Percentiles rank a stretch among this genome's conserved stretches.
Evolutionary conservation across 2,888 invertebrate species (phyloP).

Genomic region (Hydroisotoma schaefferi): DNA sequence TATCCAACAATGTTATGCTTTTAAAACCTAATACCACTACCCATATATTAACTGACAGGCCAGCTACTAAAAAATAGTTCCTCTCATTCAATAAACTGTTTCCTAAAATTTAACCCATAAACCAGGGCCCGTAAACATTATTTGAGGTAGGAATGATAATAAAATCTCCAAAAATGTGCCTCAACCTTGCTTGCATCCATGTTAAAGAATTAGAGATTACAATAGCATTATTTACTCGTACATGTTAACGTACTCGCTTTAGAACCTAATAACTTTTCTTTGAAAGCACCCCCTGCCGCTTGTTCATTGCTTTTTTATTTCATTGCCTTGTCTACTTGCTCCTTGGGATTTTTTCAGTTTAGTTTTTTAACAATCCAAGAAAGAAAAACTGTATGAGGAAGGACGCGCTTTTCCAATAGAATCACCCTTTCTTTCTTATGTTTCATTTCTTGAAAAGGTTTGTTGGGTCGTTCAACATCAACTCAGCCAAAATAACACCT

Average conservation of each 20-base stretch:
- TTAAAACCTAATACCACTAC: too few species aligned
- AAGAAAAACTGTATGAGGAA: not conserved
- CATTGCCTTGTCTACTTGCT: constrained; percentile 7
- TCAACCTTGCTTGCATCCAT: not conserved
- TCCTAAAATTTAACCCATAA: too few species aligned
- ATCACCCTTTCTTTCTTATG: not conserved
- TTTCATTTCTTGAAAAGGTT: not conserved
- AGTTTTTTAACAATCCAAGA: not conserved
- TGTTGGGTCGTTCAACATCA: too few species aligned
- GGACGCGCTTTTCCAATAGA: not conserved
- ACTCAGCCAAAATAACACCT: too few species aligned
- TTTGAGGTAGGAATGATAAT: too few species aligned
- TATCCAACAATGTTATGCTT: too few species aligned
- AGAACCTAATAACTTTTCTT: constrained; percentile 24
- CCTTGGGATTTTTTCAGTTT: not conserved
- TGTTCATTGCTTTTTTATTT: constrained; percentile 29
- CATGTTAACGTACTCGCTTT: constrained; percentile 21
- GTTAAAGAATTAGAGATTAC: constrained; percentile 1
- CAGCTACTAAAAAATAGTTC: too few species aligned
- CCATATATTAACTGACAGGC: too few species aligned
- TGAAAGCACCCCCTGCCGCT: constrained; percentile 18
- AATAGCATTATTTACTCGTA: constrained; percentile 28
- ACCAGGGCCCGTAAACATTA: too few species aligned
- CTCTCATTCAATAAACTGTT: too few species aligned
- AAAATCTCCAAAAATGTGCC: not conserved